These are phyloP conservation scores for Gymnocephalus cernua DNA, from an alignment of 2,113 vertebrate species.

Conservation along the genomic window DNA sequence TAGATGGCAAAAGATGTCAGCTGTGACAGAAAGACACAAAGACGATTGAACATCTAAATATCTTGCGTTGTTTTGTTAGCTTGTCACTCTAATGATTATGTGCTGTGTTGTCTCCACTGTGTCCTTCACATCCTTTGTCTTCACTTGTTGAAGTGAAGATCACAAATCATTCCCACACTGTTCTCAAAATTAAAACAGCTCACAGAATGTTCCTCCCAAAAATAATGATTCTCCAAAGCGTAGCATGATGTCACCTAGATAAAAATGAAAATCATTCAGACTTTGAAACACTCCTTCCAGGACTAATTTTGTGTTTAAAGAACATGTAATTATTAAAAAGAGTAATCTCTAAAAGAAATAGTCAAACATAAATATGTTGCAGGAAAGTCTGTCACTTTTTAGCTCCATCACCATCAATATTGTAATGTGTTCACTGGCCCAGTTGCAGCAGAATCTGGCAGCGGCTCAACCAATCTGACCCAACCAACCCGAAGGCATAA, in stretches of 20 bases:
- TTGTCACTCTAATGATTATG: neutral
- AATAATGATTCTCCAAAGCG: neutral
- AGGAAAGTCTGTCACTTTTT: neutral
- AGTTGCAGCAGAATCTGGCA: conserved; percentile 54
- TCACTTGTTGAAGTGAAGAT: neutral
- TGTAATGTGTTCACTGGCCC: conserved; percentile 54
- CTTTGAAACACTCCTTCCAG: neutral
- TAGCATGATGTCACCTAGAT: too few relatives aligned
- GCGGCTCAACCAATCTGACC: conserved; percentile 29
- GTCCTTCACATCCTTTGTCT: neutral
- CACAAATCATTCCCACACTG: neutral
- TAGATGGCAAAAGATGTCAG: too few relatives aligned
- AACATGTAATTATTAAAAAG: neutral
- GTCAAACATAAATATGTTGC: neutral
- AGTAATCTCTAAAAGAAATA: neutral
- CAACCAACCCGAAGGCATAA: conserved; percentile 38
- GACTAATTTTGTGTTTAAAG: neutral
- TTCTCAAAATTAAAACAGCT: neutral
- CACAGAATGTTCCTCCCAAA: neutral
- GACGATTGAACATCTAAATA: too few relatives aligned
- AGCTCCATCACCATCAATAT: neutral
- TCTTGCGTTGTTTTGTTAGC: neutral
- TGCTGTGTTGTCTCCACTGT: neutral
- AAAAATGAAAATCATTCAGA: neutral
- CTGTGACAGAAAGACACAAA: too few relatives aligned